Conservation (phyloP, 2,113 vertebrate species). For the Lepus americanus region DNA sequence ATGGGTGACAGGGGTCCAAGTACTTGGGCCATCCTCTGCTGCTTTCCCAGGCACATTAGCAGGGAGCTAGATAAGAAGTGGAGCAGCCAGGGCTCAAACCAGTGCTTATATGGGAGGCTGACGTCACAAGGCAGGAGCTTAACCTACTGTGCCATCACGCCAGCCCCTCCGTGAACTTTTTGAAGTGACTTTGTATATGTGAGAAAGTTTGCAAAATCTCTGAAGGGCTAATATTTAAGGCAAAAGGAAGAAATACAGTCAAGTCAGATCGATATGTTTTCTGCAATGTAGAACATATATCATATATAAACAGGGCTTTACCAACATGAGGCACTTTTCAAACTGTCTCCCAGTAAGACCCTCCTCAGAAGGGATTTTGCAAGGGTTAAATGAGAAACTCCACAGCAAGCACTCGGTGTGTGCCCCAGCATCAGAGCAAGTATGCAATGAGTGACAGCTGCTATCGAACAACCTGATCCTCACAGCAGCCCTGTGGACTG, state of each 20-base stretch:
- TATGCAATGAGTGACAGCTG: accelerated
- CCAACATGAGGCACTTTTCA: neutral
- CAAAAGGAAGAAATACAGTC: neutral
- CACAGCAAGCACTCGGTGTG: neutral
- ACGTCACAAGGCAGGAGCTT: no score
- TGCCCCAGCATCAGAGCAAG: neutral
- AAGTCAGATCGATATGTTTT: neutral
- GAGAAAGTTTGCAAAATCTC: neutral
- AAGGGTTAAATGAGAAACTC: neutral
- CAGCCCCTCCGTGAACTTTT: no score
- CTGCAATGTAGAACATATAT: neutral
- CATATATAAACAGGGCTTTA: neutral
- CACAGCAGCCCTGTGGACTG: neutral
- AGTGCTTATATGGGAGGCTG: no score
- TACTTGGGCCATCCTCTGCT: no score
- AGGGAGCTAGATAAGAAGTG: no score
- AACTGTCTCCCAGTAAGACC: neutral
- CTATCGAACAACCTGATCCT: neutral
- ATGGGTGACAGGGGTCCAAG: no score
- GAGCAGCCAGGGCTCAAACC: no score
- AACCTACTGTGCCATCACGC: no score
- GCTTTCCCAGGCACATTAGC: no score
- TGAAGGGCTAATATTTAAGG: neutral
- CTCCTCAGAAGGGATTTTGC: neutral
- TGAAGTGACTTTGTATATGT: no score